phyloP scores from a whole-genome alignment of 1,140 invertebrate genomes.

The Drosophila sp. region DNA sequence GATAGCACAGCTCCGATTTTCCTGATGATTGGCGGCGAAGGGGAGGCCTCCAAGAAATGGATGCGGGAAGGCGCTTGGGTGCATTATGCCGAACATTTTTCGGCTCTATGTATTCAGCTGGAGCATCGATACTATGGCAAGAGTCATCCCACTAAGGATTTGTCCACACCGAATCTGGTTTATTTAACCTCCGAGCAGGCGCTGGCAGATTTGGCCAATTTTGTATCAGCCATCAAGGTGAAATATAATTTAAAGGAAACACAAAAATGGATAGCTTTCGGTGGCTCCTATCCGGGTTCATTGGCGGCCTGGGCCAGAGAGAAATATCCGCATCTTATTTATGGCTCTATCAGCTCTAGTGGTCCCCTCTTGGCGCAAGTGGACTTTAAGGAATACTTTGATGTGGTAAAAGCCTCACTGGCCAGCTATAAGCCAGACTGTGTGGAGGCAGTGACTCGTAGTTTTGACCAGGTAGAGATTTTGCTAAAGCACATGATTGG shows the following conservation, averaged over 20 bases:
- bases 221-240: constrained; percentile 88
- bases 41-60: constrained; percentile 89
- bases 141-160: constrained; percentile 90
- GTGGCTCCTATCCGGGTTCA: constrained; percentile 96
- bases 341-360: constrained; percentile 94
- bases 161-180: constrained; percentile 89
- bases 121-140: constrained; percentile 98
- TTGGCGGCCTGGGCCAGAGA: constrained; percentile 94
- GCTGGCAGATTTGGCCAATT: constrained; percentile 92
- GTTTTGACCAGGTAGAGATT: constrained; percentile 87
- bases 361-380: constrained; percentile 92
- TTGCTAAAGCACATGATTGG: constrained; percentile 86
- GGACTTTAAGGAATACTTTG: constrained; percentile 92
- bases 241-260: constrained; percentile 86
- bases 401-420: constrained; percentile 89
- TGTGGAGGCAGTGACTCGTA: constrained; percentile 86
- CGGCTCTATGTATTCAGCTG: constrained; percentile 92
- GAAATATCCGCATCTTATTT: constrained; percentile 95
- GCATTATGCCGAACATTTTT: constrained; percentile 90
- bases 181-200: constrained; percentile 94
- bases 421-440: constrained; percentile 86
- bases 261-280: constrained; percentile 96
- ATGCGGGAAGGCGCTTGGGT: constrained; percentile 94
- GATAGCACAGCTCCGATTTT: constrained; percentile 89
- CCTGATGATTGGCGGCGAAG: constrained; percentile 95